Percentiles rank a stretch among this genome's conserved stretches.
Evolutionary conservation across 2,113 vertebrate species (phyloP).

Genomic region (Polypterus bichir): DNA sequence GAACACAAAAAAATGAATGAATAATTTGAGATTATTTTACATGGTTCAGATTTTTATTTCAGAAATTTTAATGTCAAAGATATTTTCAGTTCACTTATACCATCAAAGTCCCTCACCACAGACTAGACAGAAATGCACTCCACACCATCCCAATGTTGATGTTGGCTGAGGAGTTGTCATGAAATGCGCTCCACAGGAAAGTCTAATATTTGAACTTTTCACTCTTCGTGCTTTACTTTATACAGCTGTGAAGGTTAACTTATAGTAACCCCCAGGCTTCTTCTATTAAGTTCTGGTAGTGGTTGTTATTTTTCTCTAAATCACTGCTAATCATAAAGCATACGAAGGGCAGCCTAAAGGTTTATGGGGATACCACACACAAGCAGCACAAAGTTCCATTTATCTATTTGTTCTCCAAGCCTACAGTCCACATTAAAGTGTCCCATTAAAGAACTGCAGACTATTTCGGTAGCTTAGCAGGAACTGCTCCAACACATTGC

Average conservation of each 20-base stretch:
- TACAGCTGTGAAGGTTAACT: conserved; percentile 37
- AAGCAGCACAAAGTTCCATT: no score
- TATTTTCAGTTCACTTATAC: conserved; percentile 24
- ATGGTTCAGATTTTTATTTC: conserved; percentile 15
- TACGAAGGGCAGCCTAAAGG: no score
- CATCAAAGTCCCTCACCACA: conserved; percentile 43
- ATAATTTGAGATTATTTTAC: background rate
- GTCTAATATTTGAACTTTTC: conserved; percentile 68
- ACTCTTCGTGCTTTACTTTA: conserved; percentile 43
- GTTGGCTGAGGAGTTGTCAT: conserved; percentile 36
- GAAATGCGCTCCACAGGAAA: conserved; percentile 48
- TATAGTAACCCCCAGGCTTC: background rate
- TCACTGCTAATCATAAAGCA: no score
- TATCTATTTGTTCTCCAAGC: no score
- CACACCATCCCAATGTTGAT: conserved; percentile 37
- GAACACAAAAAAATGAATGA: no score
- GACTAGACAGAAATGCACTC: conserved; percentile 52
- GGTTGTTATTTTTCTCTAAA: no score
- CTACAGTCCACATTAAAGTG: no score
- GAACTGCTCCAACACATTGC: no score
- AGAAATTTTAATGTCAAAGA: conserved; percentile 14
- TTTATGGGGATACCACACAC: no score
- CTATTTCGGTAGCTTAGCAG: no score
- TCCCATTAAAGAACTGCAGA: no score
- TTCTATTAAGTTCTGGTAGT: no score